These are phyloP conservation scores for Andrena marginata DNA, from an alignment of 2,888 invertebrate species.

Conservation along the genomic window DNA sequence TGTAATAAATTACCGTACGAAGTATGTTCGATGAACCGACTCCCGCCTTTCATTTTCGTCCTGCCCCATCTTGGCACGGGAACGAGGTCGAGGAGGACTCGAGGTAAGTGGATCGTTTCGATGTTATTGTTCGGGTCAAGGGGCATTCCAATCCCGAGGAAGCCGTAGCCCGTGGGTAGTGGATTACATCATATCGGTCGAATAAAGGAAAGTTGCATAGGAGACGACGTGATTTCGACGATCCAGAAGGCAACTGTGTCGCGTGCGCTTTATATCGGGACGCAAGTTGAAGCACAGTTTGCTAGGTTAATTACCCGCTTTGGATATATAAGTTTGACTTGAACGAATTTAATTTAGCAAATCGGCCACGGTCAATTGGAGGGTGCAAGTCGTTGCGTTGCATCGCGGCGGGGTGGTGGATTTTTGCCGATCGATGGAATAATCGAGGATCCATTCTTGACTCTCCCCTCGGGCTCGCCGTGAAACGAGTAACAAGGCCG, in stretches of 20 bases:
- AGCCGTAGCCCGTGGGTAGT: neutral
- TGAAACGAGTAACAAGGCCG: conserved; percentile 33
- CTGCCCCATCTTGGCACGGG: neutral
- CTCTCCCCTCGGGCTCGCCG: neutral
- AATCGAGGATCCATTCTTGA: neutral
- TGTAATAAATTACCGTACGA: conserved; percentile 74
- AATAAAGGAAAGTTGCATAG: neutral
- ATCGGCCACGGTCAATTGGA: too few relatives aligned
- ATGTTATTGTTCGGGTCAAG: conserved; percentile 2
- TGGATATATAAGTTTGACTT: too few relatives aligned
- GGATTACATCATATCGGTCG: neutral
- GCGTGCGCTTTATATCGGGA: too few relatives aligned
- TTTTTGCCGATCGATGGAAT: neutral
- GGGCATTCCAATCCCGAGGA: neutral
- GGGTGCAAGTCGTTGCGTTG: neutral
- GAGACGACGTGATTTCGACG: neutral
- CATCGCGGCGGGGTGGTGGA: too few relatives aligned
- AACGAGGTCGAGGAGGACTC: neutral
- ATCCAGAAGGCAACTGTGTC: too few relatives aligned
- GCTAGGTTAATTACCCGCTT: too few relatives aligned
- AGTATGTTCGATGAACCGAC: conserved; percentile 39
- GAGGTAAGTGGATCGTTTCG: conserved; percentile 24
- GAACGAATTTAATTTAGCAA: too few relatives aligned
- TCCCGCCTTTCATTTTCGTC: neutral
- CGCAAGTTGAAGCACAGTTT: too few relatives aligned